Percentiles rank a stretch among this genome's conserved stretches.
phyloP scores from a whole-genome alignment of 2,888 invertebrate genomes.

The Caenorhabditis becei region DNA sequence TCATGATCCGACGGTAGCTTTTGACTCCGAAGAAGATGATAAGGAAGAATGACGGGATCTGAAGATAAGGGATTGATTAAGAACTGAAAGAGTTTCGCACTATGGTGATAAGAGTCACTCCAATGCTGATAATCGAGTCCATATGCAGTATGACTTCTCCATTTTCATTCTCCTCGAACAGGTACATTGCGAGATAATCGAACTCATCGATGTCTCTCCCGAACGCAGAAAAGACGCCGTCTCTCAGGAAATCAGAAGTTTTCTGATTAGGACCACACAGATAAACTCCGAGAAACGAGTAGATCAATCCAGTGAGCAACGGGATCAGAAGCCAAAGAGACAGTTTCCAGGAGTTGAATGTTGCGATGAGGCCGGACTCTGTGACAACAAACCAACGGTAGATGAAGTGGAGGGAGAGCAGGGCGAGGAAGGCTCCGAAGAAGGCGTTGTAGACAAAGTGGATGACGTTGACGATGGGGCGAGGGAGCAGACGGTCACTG shows the following conservation, averaged over 20 bases:
- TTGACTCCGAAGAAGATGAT: conserved; percentile 1
- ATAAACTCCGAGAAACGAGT: background rate
- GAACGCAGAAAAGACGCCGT: background rate
- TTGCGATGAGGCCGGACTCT: background rate
- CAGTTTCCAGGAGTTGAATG: background rate
- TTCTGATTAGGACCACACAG: background rate
- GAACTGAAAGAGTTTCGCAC: too few species aligned
- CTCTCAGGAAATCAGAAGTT: background rate
- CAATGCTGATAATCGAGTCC: background rate
- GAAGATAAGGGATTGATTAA: background rate
- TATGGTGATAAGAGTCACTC: background rate
- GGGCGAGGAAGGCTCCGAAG: background rate
- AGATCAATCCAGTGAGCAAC: background rate
- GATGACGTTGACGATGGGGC: background rate
- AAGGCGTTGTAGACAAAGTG: background rate
- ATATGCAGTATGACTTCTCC: background rate
- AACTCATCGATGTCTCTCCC: background rate
- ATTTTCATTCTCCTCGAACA: background rate
- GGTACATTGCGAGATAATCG: background rate
- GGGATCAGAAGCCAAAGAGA: background rate
- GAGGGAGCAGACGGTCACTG: background rate
- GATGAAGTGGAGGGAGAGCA: background rate
- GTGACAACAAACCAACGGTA: background rate
- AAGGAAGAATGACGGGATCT: background rate
- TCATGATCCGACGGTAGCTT: background rate